These are phyloP conservation scores for Morpho helenor DNA, from an alignment of 2,888 invertebrate species.

Conservation along the genomic window DNA sequence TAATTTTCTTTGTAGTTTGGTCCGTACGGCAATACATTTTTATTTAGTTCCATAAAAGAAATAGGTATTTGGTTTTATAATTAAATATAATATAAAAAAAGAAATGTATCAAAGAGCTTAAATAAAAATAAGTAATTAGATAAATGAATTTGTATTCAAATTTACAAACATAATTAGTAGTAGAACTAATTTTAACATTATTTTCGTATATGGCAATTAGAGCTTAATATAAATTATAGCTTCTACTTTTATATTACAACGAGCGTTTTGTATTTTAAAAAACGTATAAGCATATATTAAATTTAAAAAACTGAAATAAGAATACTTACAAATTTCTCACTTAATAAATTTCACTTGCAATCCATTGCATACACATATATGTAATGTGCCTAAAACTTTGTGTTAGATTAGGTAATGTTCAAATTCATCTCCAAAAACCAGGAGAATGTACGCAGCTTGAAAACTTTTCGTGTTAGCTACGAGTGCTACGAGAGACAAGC, in stretches of 20 bases:
- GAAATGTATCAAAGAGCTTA: too few relatives aligned
- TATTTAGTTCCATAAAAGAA: conserved; percentile 8
- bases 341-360: conserved; percentile 24
- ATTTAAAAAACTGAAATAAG: background rate
- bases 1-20: conserved; percentile 55
- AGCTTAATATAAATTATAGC: too few relatives aligned
- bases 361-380: conserved; percentile 21
- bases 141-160: too few relatives aligned
- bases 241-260: too few relatives aligned
- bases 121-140: too few relatives aligned
- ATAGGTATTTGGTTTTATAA: background rate
- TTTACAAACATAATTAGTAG: too few relatives aligned
- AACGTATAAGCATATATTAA: background rate
- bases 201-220: too few relatives aligned
- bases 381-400: conserved; percentile 9
- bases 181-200: too few relatives aligned
- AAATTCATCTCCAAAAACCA: too few relatives aligned
- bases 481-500: conserved; percentile 33
- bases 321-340: conserved; percentile 50
- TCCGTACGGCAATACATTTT: conserved; percentile 14
- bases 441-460: conserved; percentile 11
- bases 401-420: too few relatives aligned
- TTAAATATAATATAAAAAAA: too few relatives aligned
- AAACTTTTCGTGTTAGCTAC: conserved; percentile 42
- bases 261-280: too few relatives aligned